Percentiles rank a stretch among this genome's conserved stretches.
Conservation (phyloP, 30 jellyfish, hydroid and myxozoan species). For the Pseudorhiza aurosa region DNA sequence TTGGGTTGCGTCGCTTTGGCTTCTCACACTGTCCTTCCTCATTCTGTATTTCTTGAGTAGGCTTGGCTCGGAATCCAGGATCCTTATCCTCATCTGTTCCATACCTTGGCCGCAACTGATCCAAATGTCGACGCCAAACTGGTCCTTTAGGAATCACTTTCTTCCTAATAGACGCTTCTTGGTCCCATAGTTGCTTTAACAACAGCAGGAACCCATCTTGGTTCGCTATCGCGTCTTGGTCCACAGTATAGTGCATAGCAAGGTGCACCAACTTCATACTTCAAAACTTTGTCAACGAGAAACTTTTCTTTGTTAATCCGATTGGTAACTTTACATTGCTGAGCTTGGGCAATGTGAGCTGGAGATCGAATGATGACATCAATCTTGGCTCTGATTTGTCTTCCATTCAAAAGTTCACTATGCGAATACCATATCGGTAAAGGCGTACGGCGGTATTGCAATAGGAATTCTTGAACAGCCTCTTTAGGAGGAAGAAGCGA, state of each 20-base stretch:
- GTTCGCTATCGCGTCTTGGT: constrained; percentile 29
- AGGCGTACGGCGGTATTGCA: constrained; percentile 32
- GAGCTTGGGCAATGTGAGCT: constrained; percentile 26
- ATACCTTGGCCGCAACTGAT: constrained; percentile 52
- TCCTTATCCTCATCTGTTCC: constrained; percentile 25
- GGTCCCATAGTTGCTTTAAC: constrained; percentile 4
- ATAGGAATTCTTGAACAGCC: constrained; percentile 23
- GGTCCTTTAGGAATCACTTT: constrained; percentile 14
- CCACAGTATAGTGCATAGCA: constrained; percentile 50
- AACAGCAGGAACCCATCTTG: constrained; percentile 52
- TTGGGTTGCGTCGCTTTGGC: too few species aligned
- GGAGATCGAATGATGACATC: constrained; percentile 16
- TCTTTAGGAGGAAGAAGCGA: constrained; percentile 1
- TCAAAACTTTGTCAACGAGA: background rate
- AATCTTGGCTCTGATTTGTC: constrained; percentile 17
- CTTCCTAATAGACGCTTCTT: constrained; percentile 4
- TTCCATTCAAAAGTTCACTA: constrained; percentile 14
- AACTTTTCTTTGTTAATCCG: too few species aligned
- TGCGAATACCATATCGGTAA: constrained; percentile 12
- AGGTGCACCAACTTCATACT: constrained; percentile 20
- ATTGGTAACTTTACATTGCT: background rate
- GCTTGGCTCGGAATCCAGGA: too few species aligned
- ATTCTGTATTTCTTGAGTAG: too few species aligned
- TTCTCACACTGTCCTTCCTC: too few species aligned
- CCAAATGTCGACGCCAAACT: constrained; percentile 32